These are phyloP conservation scores for Agriopis marginaria DNA, from an alignment of 2,888 invertebrate species.

Conservation along the genomic window DNA sequence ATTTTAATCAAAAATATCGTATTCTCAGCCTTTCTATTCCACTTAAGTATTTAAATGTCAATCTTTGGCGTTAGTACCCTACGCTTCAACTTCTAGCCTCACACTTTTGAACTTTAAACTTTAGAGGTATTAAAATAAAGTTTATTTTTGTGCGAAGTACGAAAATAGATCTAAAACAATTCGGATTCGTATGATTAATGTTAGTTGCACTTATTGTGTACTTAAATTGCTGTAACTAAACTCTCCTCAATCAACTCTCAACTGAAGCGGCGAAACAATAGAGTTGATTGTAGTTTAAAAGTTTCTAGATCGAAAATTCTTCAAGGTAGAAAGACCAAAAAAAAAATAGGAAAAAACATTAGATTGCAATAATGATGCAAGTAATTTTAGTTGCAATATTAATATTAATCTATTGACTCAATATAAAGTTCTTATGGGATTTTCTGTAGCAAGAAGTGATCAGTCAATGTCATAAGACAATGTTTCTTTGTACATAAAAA, in stretches of 20 bases:
- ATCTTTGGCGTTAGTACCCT: constrained; percentile 70
- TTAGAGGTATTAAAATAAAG: constrained; percentile 45
- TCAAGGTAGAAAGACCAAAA: constrained; percentile 62
- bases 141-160: constrained; percentile 46
- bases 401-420: constrained; percentile 50
- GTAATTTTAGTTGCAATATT: constrained; percentile 51
- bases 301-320: constrained; percentile 42
- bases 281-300: constrained; percentile 50
- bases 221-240: constrained; percentile 55
- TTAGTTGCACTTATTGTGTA: constrained; percentile 68
- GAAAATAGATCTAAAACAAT: constrained; percentile 73
- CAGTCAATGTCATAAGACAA: constrained; percentile 41
- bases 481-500: constrained; percentile 20
- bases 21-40: constrained; percentile 84
- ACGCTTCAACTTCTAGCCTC: constrained; percentile 60
- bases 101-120: constrained; percentile 49
- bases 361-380: constrained; percentile 65
- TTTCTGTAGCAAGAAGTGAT: constrained; percentile 32
- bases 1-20: constrained; percentile 86
- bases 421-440: constrained; percentile 4
- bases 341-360: constrained; percentile 74
- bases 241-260: constrained; percentile 35
- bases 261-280: constrained; percentile 46
- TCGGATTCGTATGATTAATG: constrained; percentile 83
- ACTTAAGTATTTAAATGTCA: constrained; percentile 86